Percentiles rank a stretch among this genome's conserved stretches.
Evolutionary conservation across 2,113 vertebrate species (phyloP).

Genomic region (Benitochromis conjunctus): DNA sequence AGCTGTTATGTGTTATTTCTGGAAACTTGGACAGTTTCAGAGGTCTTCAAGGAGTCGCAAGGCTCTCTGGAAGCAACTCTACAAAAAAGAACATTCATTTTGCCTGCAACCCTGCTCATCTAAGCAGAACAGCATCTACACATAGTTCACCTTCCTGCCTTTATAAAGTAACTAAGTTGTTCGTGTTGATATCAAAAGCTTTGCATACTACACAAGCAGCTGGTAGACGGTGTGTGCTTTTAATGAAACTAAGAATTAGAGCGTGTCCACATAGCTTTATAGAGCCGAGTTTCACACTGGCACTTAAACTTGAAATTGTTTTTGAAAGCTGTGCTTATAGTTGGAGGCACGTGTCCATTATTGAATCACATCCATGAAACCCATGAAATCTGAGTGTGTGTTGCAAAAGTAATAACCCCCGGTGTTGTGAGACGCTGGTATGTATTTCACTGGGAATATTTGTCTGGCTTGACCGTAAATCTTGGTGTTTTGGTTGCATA

Average conservation of each 20-base stretch:
- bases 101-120: not conserved
- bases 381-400: not conserved
- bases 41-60: conserved; percentile 61
- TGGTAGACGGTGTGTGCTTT: not conserved
- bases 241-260: not conserved
- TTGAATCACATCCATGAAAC: not conserved
- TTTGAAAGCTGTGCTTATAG: not conserved
- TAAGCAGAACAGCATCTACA: not conserved
- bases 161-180: not conserved
- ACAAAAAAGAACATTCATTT: conserved; percentile 7
- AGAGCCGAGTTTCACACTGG: not conserved
- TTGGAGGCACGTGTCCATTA: not conserved
- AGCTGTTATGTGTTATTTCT: conserved; percentile 61
- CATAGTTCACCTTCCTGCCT: not conserved
- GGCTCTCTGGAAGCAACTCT: conserved; percentile 60
- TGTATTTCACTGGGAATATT: not conserved
- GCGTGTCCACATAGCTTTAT: not conserved
- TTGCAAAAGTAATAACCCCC: not conserved
- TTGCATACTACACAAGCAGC: not conserved
- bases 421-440: not conserved
- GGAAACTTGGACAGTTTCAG: conserved; percentile 66
- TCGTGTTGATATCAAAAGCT: not conserved
- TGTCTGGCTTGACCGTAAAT: not conserved
- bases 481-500: not conserved
- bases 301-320: not conserved